Conservation (phyloP, 2,888 invertebrate genomes). For the Drosophila tripunctata region DNA sequence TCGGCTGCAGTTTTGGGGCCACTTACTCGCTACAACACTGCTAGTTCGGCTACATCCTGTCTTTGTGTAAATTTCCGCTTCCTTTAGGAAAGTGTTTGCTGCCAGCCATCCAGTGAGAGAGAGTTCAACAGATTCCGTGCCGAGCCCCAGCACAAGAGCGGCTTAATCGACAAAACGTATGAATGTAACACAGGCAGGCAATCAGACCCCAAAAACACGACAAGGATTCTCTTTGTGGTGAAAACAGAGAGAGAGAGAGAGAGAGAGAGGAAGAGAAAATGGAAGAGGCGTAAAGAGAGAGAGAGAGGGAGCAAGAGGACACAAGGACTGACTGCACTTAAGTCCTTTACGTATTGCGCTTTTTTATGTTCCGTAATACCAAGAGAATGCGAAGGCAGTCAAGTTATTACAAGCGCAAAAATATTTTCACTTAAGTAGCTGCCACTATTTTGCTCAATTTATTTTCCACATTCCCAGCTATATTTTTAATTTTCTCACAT, state of each 20-base stretch:
- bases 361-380: constrained; percentile 13
- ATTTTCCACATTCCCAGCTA: constrained; percentile 58
- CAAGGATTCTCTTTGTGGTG: constrained; percentile 11
- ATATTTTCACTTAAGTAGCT: constrained; percentile 80
- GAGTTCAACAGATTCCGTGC: constrained; percentile 42
- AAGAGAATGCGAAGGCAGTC: constrained; percentile 33
- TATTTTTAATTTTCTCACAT: constrained; percentile 62
- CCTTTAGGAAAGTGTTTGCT: constrained; percentile 52
- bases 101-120: constrained; percentile 17
- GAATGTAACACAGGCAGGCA: constrained; percentile 56
- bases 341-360: constrained; percentile 65
- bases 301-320: constrained; percentile 39
- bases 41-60: constrained; percentile 73
- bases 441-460: constrained; percentile 78
- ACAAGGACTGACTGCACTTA: constrained; percentile 62
- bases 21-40: constrained; percentile 53
- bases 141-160: constrained; percentile 21
- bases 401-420: constrained; percentile 76
- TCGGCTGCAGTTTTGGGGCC: constrained; percentile 50
- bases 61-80: constrained; percentile 77
- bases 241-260: not conserved
- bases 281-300: not conserved
- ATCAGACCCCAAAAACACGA: not conserved
- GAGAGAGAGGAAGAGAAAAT: not conserved
- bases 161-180: constrained; percentile 77